Evolutionary conservation across 1,140 invertebrate species (phyloP).

Genomic region (Listronotus bonariensis): DNA sequence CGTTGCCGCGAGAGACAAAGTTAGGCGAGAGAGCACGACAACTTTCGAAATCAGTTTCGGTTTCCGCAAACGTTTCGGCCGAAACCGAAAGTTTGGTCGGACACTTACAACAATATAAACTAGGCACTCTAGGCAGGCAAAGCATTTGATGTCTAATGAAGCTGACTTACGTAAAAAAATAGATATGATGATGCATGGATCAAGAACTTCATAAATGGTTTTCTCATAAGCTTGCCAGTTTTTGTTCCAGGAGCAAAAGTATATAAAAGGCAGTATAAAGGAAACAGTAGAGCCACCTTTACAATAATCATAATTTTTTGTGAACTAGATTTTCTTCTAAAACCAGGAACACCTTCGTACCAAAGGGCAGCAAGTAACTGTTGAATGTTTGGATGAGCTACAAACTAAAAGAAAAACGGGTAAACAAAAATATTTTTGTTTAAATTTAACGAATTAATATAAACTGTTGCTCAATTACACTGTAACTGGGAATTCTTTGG

Average conservation of each 20-base stretch:
- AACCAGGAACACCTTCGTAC: conserved; percentile 90
- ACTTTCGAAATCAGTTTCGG: too few species aligned
- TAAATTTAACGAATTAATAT: too few species aligned
- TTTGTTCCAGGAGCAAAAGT: conserved; percentile 77
- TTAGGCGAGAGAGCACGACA: too few species aligned
- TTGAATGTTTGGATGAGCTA: conserved; percentile 91
- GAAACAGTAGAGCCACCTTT: conserved; percentile 80
- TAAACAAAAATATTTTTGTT: not conserved
- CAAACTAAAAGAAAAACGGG: conserved; percentile 66
- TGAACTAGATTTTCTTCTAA: conserved; percentile 73
- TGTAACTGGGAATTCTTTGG: too few species aligned
- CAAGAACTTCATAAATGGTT: conserved; percentile 94
- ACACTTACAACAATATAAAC: too few species aligned
- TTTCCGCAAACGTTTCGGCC: too few species aligned
- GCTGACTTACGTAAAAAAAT: conserved; percentile 81
- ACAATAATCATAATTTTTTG: conserved; percentile 74
- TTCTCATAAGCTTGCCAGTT: conserved; percentile 78
- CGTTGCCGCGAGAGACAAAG: too few species aligned
- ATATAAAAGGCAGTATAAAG: conserved; percentile 82
- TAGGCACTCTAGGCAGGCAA: too few species aligned
- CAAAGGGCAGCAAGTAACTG: conserved; percentile 89
- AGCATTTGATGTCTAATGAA: too few species aligned
- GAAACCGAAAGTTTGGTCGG: too few species aligned
- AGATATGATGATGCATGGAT: conserved; percentile 90
- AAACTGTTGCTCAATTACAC: too few species aligned